phyloP scores from a whole-genome alignment of 1,140 invertebrate species.

The Linepithema humile region DNA sequence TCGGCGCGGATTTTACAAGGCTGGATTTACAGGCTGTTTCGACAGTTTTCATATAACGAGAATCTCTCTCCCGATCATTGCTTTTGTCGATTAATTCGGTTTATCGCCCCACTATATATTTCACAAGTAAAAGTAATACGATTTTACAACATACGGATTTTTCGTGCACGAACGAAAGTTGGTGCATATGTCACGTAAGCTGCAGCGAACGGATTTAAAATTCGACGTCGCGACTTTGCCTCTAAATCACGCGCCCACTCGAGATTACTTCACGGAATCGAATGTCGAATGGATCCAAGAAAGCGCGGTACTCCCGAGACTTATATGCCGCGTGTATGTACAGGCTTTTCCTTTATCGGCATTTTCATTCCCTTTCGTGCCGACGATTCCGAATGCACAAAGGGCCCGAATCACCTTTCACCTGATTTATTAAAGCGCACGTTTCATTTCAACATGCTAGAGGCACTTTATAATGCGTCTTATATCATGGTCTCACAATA shows the following conservation, averaged over 20 bases:
- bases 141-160: slow-evolving; percentile 2
- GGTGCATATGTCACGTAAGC: slow-evolving; percentile 2
- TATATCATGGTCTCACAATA: slow-evolving; percentile 39
- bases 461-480: slow-evolving; percentile 8
- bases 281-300: slow-evolving; percentile 6
- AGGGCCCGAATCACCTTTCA: slow-evolving; percentile 31
- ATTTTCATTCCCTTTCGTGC: slow-evolving; percentile 32
- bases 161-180: not conserved
- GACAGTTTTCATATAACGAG: not conserved
- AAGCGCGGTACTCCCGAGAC: not conserved
- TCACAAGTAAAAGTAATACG: not conserved
- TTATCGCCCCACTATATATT: not conserved
- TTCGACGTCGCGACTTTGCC: slow-evolving; percentile 27
- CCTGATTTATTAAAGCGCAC: slow-evolving; percentile 58
- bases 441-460: slow-evolving; percentile 6
- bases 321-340: slow-evolving; percentile 22
- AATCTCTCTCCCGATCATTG: not conserved
- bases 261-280: slow-evolving; percentile 50
- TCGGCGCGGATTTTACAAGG: not conserved
- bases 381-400: slow-evolving; percentile 41
- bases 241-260: slow-evolving; percentile 35
- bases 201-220: slow-evolving; percentile 15
- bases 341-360: not conserved
- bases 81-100: not conserved
- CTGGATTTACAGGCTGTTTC: no score